Conservation (phyloP, 2,797 vertebrate species). For the Decapterus maruadsi region DNA sequence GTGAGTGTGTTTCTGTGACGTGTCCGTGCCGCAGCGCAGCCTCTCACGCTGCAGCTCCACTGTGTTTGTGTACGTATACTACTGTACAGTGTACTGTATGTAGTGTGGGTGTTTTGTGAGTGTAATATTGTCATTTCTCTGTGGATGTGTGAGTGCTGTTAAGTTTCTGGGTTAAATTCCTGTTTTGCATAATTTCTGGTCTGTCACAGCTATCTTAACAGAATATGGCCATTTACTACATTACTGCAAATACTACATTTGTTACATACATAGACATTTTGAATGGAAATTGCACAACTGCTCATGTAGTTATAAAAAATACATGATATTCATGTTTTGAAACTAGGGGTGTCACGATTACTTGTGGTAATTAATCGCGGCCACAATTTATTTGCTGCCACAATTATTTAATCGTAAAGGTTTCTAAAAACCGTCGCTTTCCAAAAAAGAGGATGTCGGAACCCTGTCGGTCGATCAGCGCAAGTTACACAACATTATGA, state of each 20-base stretch:
- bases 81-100: slow-evolving; percentile 8
- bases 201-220: background rate
- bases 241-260: no score
- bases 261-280: background rate
- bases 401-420: no score
- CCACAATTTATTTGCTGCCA: no score
- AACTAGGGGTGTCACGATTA: no score
- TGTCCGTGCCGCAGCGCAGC: background rate
- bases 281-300: background rate
- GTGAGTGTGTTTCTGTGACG: slow-evolving; percentile 16
- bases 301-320: background rate
- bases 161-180: background rate
- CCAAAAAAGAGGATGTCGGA: no score
- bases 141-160: slow-evolving; percentile 1
- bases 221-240: no score
- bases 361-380: no score
- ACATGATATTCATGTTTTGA: no score
- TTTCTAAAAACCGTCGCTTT: no score
- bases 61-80: slow-evolving; percentile 43
- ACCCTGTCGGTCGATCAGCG: no score
- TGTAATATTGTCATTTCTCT: background rate
- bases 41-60: slow-evolving; percentile 12
- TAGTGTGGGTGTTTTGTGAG: slow-evolving; percentile 6
- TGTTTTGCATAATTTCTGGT: background rate
- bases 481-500: no score